Conservation (phyloP, 2,888 invertebrate genomes). For the Caenorhabditis sinica region DNA sequence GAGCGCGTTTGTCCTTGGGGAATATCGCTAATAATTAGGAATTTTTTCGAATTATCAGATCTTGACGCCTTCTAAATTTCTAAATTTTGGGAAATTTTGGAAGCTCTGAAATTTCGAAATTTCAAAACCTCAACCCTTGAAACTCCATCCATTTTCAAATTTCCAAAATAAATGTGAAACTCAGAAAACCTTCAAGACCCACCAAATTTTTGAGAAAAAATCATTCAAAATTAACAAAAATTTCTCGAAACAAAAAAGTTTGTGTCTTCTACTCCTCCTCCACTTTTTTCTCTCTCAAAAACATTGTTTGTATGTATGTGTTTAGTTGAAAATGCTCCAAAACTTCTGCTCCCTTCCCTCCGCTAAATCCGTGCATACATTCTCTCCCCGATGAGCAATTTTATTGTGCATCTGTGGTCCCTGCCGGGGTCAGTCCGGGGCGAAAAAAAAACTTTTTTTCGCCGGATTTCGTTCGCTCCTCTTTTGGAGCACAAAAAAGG, state of each 20-base stretch:
- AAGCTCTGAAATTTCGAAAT: neutral
- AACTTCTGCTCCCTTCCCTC: conserved; percentile 3
- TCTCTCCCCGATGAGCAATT: conserved; percentile 63
- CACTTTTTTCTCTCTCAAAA: too few species aligned
- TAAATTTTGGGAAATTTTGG: neutral
- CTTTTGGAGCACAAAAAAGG: neutral
- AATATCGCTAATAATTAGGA: too few species aligned
- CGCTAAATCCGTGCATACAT: conserved; percentile 32
- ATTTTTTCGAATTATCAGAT: too few species aligned
- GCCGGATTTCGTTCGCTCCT: conserved; percentile 13
- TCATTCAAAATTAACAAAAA: too few species aligned
- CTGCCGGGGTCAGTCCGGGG: neutral
- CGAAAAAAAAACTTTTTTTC: conserved; percentile 24
- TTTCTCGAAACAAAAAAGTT: too few species aligned
- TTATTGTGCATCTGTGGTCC: conserved; percentile 59
- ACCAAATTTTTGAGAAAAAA: too few species aligned
- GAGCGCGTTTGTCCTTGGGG: too few species aligned
- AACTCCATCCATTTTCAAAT: too few species aligned
- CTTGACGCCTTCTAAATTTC: too few species aligned
- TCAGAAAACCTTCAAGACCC: neutral
- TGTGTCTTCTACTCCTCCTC: too few species aligned
- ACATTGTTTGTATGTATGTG: too few species aligned
- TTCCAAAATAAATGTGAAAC: neutral
- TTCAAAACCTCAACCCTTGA: too few species aligned
- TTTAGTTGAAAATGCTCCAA: neutral